These are phyloP conservation scores for Blastobasis lacticolella DNA, from an alignment of 2,888 invertebrate genomes.

Conservation along the genomic window DNA sequence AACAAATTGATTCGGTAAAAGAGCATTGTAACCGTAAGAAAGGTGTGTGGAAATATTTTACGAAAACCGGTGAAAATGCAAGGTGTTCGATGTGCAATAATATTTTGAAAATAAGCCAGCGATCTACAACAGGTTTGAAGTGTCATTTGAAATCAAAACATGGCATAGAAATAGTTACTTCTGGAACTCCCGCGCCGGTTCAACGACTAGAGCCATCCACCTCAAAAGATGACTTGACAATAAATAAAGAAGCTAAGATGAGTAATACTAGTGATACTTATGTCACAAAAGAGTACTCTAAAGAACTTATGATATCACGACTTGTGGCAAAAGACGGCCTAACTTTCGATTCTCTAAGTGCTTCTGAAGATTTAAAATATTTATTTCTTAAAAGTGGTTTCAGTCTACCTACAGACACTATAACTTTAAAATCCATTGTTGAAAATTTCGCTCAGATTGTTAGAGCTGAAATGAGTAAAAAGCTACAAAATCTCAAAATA, in stretches of 20 bases:
- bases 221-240: slow-evolving; percentile 1
- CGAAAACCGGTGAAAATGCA: slow-evolving; percentile 1
- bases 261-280: slow-evolving; percentile 11
- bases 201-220: not conserved
- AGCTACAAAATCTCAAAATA: slow-evolving; percentile 6
- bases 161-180: slow-evolving; percentile 5
- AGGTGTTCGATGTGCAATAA: slow-evolving; percentile 7
- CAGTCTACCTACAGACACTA: slow-evolving; percentile 6
- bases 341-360: too few relatives aligned
- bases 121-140: slow-evolving; percentile 11
- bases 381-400: slow-evolving; percentile 1
- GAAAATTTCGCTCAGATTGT: slow-evolving; percentile 2
- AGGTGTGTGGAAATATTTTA: slow-evolving; percentile 1
- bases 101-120: slow-evolving; percentile 2
- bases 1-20: not conserved
- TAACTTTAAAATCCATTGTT: slow-evolving; percentile 5
- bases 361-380: too few relatives aligned
- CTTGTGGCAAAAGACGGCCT: slow-evolving; percentile 11
- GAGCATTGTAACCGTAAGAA: slow-evolving; percentile 5
- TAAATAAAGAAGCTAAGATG: slow-evolving; percentile 7
- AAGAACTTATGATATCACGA: slow-evolving; percentile 11
- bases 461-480: slow-evolving; percentile 3
- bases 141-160: slow-evolving; percentile 10
- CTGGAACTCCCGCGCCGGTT: not conserved
- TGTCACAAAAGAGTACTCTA: slow-evolving; percentile 13